phyloP scores from a whole-genome alignment of 2,888 invertebrate species.

The Stratiomys singularior region DNA sequence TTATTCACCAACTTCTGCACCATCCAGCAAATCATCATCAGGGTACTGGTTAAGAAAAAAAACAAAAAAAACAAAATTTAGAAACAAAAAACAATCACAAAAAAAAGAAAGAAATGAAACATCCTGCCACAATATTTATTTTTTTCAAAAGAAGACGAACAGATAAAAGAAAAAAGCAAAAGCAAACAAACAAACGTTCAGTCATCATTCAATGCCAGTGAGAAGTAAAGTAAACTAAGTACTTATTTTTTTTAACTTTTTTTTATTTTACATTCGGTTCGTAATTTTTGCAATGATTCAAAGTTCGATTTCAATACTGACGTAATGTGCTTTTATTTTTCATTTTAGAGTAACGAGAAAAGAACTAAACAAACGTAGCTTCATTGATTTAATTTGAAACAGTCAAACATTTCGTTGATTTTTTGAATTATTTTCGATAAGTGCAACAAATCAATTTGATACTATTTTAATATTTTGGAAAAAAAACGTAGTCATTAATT shows the following conservation, averaged over 20 bases:
- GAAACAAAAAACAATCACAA: constrained; percentile 52
- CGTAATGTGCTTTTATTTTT: constrained; percentile 7
- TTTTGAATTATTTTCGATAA: background rate
- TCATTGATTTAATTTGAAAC: background rate
- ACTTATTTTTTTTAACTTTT: constrained; percentile 22
- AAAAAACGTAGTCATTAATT: constrained; percentile 16
- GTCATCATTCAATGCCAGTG: background rate
- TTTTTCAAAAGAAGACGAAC: background rate
- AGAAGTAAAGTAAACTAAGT: constrained; percentile 27
- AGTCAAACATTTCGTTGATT: background rate
- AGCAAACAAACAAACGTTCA: background rate
- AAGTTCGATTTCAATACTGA: background rate
- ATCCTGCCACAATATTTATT: constrained; percentile 34
- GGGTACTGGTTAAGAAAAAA: constrained; percentile 64
- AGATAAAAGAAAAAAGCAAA: constrained; percentile 26
- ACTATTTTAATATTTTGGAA: constrained; percentile 2
- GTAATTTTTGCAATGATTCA: background rate
- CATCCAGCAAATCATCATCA: constrained; percentile 60
- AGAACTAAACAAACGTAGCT: background rate
- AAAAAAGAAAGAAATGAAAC: background rate
- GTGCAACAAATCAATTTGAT: background rate
- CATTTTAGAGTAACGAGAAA: background rate
- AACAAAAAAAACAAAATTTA: constrained; percentile 57
- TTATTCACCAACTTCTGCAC: constrained; percentile 47
- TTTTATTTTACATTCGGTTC: background rate